Evolutionary conservation across 1,140 invertebrate genomes (phyloP).

Genomic region (Aleiodes sp.): DNA sequence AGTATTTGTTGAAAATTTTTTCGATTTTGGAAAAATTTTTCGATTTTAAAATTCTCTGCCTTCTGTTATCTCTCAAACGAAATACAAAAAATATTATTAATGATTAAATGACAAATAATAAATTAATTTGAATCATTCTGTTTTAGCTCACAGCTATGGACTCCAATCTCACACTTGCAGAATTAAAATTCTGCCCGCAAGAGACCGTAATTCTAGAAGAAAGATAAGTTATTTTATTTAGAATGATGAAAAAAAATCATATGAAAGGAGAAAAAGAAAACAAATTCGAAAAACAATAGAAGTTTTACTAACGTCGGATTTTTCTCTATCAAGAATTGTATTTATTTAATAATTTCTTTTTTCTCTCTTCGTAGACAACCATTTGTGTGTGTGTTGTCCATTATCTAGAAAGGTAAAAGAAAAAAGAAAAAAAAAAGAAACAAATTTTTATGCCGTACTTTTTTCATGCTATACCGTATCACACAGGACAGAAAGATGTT

Average conservation of each 20-base stretch:
- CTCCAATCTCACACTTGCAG: slow-evolving; percentile 77
- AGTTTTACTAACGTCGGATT: not conserved
- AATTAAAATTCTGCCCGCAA: slow-evolving; percentile 88
- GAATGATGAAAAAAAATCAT: too few relatives aligned
- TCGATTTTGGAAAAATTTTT: too few relatives aligned
- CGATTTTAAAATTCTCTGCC: too few relatives aligned
- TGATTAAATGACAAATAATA: too few relatives aligned
- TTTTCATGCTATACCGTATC: not conserved
- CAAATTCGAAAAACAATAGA: not conserved
- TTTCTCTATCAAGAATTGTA: not conserved
- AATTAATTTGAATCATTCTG: too few relatives aligned
- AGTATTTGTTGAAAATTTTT: too few relatives aligned
- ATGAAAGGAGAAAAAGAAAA: not conserved
- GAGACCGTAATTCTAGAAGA: slow-evolving; percentile 93
- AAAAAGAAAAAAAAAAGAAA: too few relatives aligned
- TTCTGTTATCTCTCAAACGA: too few relatives aligned
- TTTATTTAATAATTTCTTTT: not conserved
- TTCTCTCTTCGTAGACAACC: not conserved
- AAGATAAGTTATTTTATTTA: slow-evolving; percentile 76
- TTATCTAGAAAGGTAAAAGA: not conserved
- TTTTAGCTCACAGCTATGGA: slow-evolving; percentile 85
- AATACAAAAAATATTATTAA: too few relatives aligned
- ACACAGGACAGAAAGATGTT: not conserved
- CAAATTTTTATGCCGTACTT: not conserved
- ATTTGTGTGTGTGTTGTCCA: not conserved